phyloP scores from a whole-genome alignment of 2,113 vertebrate genomes.

The Prinia subflava region DNA sequence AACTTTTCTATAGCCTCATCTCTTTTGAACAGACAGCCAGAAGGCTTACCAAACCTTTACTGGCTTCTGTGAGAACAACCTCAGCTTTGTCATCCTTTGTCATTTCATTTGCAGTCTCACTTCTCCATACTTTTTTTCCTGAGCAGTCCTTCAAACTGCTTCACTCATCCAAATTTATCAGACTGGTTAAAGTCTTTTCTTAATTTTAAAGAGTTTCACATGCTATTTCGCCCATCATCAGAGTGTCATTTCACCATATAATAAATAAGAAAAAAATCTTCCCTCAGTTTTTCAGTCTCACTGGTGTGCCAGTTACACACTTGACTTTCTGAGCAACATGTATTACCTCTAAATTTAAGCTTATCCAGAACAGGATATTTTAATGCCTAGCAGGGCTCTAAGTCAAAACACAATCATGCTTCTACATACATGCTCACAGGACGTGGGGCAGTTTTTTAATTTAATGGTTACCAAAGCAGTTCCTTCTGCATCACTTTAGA shows the following conservation, averaged over 20 bases:
- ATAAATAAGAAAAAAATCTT: fast-evolving
- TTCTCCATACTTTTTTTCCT: background rate
- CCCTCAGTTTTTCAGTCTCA: background rate
- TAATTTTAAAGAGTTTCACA: background rate
- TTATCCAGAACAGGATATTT: background rate
- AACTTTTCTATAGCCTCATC: background rate
- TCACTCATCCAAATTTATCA: background rate
- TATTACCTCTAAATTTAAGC: background rate
- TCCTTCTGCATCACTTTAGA: background rate
- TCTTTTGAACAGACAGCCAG: background rate
- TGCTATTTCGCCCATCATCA: background rate
- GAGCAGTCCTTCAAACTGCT: background rate
- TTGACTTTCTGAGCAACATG: background rate
- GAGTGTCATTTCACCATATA: background rate
- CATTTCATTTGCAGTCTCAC: background rate
- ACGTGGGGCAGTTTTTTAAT: background rate
- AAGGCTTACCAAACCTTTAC: background rate
- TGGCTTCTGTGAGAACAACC: background rate
- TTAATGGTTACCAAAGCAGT: background rate
- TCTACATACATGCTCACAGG: background rate
- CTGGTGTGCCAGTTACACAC: background rate
- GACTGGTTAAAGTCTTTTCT: background rate
- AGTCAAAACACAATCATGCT: background rate
- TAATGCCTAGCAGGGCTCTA: background rate
- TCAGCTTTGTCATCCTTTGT: background rate